These are phyloP conservation scores for Stomatorhinus walkeri DNA, from an alignment of 2,797 vertebrate species.

Conservation along the genomic window DNA sequence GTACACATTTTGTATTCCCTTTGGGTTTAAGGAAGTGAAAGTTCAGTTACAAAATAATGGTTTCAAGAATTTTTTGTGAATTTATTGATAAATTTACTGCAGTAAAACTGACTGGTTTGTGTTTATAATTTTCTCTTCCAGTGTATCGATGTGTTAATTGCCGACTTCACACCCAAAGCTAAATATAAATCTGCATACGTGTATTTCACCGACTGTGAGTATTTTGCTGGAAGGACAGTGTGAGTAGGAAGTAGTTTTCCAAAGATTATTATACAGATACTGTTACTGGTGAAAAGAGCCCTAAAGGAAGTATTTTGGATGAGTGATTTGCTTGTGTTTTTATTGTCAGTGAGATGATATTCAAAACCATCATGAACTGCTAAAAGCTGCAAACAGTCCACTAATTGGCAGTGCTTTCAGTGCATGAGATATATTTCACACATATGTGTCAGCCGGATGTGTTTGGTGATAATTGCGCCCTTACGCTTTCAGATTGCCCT, in stretches of 20 bases:
- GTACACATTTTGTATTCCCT: not conserved
- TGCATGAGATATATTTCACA: not conserved
- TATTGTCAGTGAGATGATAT: slow-evolving; percentile 8
- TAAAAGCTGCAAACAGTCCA: not conserved
- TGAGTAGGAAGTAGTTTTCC: not conserved
- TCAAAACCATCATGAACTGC: not conserved
- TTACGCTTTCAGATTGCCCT: slow-evolving; percentile 67
- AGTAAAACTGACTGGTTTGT: not conserved
- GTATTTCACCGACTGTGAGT: slow-evolving; percentile 98
- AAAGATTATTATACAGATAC: not conserved
- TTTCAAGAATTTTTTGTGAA: not conserved
- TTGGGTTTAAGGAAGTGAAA: not conserved
- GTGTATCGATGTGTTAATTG: slow-evolving; percentile 83
- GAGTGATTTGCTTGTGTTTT: not conserved
- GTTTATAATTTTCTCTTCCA: slow-evolving; percentile 40
- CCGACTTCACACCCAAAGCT: slow-evolving; percentile 78
- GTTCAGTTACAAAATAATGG: not conserved
- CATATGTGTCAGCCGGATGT: not conserved
- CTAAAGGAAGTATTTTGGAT: not conserved
- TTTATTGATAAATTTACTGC: not conserved
- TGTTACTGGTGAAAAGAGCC: not conserved
- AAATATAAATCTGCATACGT: slow-evolving; percentile 89
- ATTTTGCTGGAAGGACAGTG: slow-evolving; percentile 7
- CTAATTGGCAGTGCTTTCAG: not conserved
- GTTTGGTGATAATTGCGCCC: not conserved